A percentile compares a stretch with the other conserved stretches of the same genome.
These are phyloP conservation scores for Harpagoxenus sublaevis DNA, from an alignment of 2,888 invertebrate species.

Conservation along the genomic window DNA sequence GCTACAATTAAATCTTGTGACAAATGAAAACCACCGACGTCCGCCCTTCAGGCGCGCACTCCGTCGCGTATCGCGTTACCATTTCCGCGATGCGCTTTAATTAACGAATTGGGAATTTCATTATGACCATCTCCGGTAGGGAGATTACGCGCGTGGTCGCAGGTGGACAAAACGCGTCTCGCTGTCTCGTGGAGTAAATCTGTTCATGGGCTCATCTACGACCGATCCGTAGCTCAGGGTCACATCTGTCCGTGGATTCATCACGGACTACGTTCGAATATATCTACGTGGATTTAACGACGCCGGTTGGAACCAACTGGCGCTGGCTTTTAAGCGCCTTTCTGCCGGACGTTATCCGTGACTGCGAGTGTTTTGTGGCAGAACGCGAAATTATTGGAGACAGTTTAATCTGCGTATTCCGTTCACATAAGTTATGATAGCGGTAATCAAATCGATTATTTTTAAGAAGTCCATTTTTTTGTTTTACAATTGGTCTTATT, in stretches of 20 bases:
- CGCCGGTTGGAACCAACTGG: conserved; percentile 14
- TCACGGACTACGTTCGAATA: conserved; percentile 12
- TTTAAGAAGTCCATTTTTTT: not conserved
- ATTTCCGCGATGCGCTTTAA: conserved; percentile 71
- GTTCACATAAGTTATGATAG: not conserved
- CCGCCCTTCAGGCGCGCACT: conserved; percentile 52
- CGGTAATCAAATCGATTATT: not conserved
- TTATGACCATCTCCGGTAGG: conserved; percentile 57
- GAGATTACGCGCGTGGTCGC: conserved; percentile 27
- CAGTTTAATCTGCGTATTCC: conserved; percentile 1
- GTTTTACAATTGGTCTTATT: not conserved
- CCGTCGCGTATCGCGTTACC: conserved; percentile 66
- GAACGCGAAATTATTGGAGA: conserved; percentile 3
- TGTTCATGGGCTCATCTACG: conserved; percentile 32
- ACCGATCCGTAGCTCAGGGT: conserved; percentile 17
- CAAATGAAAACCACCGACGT: conserved; percentile 65
- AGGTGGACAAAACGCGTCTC: conserved; percentile 32
- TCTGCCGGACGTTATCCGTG: conserved; percentile 1
- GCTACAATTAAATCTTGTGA: conserved; percentile 71
- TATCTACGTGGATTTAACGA: conserved; percentile 25
- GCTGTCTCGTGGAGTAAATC: conserved; percentile 37
- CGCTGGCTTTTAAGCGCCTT: conserved; percentile 34
- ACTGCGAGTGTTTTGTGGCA: not conserved
- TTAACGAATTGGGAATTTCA: conserved; percentile 73
- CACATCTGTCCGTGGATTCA: conserved; percentile 38